phyloP scores from a whole-genome alignment of 2,797 vertebrate species.

The Acanthurus lineatus region DNA sequence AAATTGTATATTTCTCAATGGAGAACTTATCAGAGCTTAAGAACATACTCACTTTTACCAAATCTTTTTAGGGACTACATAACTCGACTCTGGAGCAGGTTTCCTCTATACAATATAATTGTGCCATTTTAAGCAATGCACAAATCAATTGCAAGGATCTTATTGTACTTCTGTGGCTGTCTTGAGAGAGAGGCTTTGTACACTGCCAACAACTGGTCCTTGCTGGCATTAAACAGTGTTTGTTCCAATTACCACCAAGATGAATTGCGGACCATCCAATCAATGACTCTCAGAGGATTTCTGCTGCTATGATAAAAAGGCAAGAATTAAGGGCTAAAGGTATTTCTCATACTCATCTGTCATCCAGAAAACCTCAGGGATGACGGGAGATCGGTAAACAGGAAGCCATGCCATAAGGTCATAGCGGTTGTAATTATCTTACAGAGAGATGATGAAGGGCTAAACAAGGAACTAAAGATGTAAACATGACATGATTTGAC shows the following conservation, averaged over 20 bases:
- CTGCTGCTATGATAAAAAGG: constrained; percentile 63
- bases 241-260: constrained; percentile 71
- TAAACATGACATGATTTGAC: constrained; percentile 34
- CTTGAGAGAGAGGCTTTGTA: constrained; percentile 26
- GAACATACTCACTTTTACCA: neutral
- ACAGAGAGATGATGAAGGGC: constrained; percentile 20
- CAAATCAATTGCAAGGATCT: constrained; percentile 19
- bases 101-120: neutral
- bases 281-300: constrained; percentile 67
- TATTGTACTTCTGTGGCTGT: constrained; percentile 26
- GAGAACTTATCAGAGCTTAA: neutral
- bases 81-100: neutral
- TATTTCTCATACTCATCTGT: constrained; percentile 62
- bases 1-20: too few relatives aligned
- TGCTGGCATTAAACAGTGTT: constrained; percentile 63
- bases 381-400: constrained; percentile 41
- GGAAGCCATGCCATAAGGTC: constrained; percentile 47
- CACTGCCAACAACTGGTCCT: constrained; percentile 45
- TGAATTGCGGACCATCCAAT: constrained; percentile 61
- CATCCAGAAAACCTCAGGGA: constrained; percentile 43
- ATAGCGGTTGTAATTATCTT: constrained; percentile 50
- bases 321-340: constrained; percentile 54
- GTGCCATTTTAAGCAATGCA: constrained; percentile 29
- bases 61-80: neutral
- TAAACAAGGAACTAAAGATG: constrained; percentile 14